These are phyloP conservation scores for Dendrolimus houi DNA, from an alignment of 2,888 invertebrate genomes.

Conservation along the genomic window DNA sequence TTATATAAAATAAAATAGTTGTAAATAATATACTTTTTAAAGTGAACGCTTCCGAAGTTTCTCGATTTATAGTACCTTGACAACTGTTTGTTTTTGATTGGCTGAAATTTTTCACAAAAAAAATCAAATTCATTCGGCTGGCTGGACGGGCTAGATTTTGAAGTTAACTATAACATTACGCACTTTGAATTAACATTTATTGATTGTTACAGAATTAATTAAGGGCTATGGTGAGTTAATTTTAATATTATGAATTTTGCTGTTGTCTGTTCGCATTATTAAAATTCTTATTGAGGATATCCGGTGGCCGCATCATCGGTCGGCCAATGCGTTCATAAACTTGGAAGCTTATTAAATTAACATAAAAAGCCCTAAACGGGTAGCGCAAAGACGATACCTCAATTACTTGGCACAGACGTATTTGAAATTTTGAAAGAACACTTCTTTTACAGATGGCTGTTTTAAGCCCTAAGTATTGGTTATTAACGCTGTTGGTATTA, in stretches of 20 bases:
- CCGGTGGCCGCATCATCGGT: constrained; percentile 29
- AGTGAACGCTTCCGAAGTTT: constrained; percentile 42
- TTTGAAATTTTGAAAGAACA: neutral
- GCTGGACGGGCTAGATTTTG: too few relatives aligned
- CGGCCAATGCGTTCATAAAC: neutral
- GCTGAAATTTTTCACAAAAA: constrained; percentile 14
- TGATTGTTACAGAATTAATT: neutral
- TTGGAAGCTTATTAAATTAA: constrained; percentile 35
- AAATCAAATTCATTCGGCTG: too few relatives aligned
- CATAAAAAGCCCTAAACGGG: neutral
- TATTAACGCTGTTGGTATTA: constrained; percentile 43
- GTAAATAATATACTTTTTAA: constrained; percentile 3
- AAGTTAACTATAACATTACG: too few relatives aligned
- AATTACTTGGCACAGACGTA: neutral
- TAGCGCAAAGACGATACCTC: neutral
- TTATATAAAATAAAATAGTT: too few relatives aligned
- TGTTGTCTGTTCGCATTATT: neutral
- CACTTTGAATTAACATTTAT: constrained; percentile 1
- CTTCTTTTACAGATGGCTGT: constrained; percentile 58
- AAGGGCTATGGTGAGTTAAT: neutral
- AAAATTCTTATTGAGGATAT: constrained; percentile 51
- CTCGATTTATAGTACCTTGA: constrained; percentile 40
- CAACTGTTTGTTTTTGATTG: constrained; percentile 72
- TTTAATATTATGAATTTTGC: neutral
- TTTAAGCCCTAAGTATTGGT: constrained; percentile 34